Base-by-base conservation (phyloP, 1,140 invertebrate genomes). In the Oreohelix idahoensis region DNA sequence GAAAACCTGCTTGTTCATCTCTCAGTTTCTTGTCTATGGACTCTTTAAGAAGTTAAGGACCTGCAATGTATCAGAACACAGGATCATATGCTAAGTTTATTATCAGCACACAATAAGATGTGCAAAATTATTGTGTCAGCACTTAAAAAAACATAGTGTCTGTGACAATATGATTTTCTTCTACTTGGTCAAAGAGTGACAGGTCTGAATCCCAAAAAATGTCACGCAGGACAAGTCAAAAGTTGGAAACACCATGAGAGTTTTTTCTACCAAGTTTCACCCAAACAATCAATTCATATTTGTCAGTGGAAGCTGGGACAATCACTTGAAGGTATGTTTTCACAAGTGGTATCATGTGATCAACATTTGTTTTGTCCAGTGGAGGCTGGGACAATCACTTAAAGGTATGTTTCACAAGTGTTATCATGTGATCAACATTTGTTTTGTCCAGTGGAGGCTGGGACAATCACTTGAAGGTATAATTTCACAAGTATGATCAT, bases 381-480 rank as follows among this genome's bases (percentile, higher is more conserved):
- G 51, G 88, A 17, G 92, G 92, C 53, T 92, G 92, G 92, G 92
- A 92, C 58, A 89, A 89, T 73, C 87, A 89, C 35, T 69, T 92
- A 0, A 92, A 92, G 90, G 91, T 92, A 85, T n/a, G 79, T 39
- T 53, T 32, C n/a, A n/a, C n/a, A n/a, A n/a, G n/a, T n/a, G n/a
- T n/a, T n/a, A n/a, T n/a, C n/a, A n/a, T n/a, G n/a, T n/a, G n/a
- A n/a, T n/a, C n/a, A n/a, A n/a, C 51, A 23, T 17, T 17, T 11
- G 26, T 26, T 23, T 23, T 5, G 26, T 58, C 26, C 20, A 4
- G 51, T 58, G 51, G 88, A 17, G 92, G 92, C 53, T 92, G 92
- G 92, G 92, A 92, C 58, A 89, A 89, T 73, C 87, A 89, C 35
- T 69, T 92, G 0, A 92, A 92, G 90, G 91, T 92, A 85, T n/a